Evolutionary conservation across 64 coral and sea anemone genomes (phyloP), one percentile per base, ranked within the genome.

Genomic region (Dendrophyllia cribrosa): DNA sequence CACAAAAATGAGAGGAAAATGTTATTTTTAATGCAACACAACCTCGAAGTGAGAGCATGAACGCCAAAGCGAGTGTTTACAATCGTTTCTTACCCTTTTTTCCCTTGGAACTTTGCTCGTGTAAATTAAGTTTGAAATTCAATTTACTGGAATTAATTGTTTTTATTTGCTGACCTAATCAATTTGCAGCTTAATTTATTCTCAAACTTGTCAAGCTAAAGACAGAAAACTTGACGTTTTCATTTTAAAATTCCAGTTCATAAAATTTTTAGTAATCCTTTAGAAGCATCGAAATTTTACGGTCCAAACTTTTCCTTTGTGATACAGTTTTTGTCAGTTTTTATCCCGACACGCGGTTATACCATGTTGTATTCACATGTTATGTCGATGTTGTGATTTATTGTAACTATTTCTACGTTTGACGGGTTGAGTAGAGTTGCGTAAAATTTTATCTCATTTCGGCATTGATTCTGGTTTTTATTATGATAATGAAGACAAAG

Each of bases 401-500:
- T 80, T 43, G 24, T 61, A 58, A 44, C 80, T 26, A 51, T 21
- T 66, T 83, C 7, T 17, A 67, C 6, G 21, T 84, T 51, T 9
- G 9, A 13, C 22, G 17, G 5, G 20, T 15, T 16, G 46, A 67
- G 46, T 3, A 19, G 15, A 48, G 20, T 24, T 84, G 45, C 44
- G 3, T 64, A 49, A 22, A 25, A 67, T 84, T 68, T 84, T 84
- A 84, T 84, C 80, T 69, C 34, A 68, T 24, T 68, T 65, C 72
- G 72, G 34, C 58, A 9, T 15, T 82, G 78, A 82, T 82, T 43
- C 78, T 82, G 78, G 80, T 84, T 84, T 66, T 17, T 10, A 67
- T 84, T 84, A 17, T 67, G 80, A 63, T 84, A 50, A 84, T 84
- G 19, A 84, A 84, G 16, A 84, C 80, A 84, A 84, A 84, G 62